These are phyloP conservation scores for Nymphalis c-album DNA, from an alignment of 2,888 invertebrate species.

Conservation along the genomic window DNA sequence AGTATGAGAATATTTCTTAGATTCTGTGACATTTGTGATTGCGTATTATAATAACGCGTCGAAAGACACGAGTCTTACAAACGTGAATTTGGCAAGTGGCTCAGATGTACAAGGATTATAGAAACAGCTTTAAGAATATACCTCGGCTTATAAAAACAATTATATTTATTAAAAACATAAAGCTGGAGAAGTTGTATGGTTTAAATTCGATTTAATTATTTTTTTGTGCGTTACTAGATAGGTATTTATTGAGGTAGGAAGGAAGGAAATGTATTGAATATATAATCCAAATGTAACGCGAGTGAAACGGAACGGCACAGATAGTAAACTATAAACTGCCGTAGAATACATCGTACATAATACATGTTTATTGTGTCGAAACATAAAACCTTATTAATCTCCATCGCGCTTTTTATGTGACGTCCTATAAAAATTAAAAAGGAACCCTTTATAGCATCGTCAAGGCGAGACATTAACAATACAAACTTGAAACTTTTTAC, in stretches of 20 bases:
- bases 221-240: no score
- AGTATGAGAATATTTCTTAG: background rate
- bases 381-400: constrained; percentile 13
- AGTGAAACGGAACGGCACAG: no score
- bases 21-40: background rate
- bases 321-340: background rate
- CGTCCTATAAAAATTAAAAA: constrained; percentile 30
- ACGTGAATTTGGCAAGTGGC: constrained; percentile 56
- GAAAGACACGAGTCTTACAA: constrained; percentile 27
- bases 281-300: no score
- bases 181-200: no score
- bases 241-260: no score
- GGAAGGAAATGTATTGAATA: no score
- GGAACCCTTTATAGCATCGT: constrained; percentile 29
- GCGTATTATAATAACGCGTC: constrained; percentile 20
- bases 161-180: background rate
- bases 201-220: no score
- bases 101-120: constrained; percentile 49
- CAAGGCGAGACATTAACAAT: constrained; percentile 30
- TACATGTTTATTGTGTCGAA: constrained; percentile 1
- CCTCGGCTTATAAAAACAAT: background rate
- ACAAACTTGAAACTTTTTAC: constrained; percentile 23
- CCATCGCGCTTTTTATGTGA: constrained; percentile 16
- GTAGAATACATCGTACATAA: background rate
- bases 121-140: background rate